Conservation (phyloP, 2,797 vertebrate species). For the Enteromius anoplus region DNA sequence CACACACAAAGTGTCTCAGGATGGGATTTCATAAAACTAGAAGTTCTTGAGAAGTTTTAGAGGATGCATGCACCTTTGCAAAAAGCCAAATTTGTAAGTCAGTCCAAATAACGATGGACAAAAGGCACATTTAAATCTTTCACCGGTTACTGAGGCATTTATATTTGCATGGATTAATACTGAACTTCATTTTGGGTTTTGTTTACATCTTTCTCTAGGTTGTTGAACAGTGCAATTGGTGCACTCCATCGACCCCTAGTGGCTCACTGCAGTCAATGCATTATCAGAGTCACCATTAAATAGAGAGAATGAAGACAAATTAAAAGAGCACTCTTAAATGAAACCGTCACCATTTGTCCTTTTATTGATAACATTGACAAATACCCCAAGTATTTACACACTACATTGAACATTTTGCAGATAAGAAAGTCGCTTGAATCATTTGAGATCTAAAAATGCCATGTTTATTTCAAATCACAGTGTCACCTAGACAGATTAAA, state of each 20-base stretch:
- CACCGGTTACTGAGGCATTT: not conserved
- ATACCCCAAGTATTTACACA: slow-evolving; percentile 24
- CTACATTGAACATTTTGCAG: slow-evolving; percentile 22
- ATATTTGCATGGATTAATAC: not conserved
- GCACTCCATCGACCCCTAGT: slow-evolving; percentile 8
- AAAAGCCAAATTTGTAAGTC: not conserved
- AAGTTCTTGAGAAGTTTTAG: too few relatives aligned
- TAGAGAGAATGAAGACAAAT: not conserved
- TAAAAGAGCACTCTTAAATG: not conserved
- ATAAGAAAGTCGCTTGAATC: slow-evolving; percentile 20
- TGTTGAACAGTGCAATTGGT: not conserved
- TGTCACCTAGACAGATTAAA: slow-evolving; percentile 54
- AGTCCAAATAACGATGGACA: not conserved
- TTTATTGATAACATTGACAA: slow-evolving; percentile 35
- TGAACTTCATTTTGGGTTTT: not conserved
- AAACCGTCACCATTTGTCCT: not conserved
- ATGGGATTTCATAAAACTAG: not conserved
- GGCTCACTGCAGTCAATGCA: not conserved
- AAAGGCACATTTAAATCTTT: not conserved
- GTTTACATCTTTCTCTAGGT: not conserved
- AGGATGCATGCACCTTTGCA: not conserved
- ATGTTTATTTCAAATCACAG: slow-evolving; percentile 60
- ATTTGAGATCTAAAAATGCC: slow-evolving; percentile 57
- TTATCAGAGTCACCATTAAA: not conserved
- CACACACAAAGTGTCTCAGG: not conserved